Conservation (phyloP, 1,140 invertebrate genomes). For the Cyclina sinensis region DNA sequence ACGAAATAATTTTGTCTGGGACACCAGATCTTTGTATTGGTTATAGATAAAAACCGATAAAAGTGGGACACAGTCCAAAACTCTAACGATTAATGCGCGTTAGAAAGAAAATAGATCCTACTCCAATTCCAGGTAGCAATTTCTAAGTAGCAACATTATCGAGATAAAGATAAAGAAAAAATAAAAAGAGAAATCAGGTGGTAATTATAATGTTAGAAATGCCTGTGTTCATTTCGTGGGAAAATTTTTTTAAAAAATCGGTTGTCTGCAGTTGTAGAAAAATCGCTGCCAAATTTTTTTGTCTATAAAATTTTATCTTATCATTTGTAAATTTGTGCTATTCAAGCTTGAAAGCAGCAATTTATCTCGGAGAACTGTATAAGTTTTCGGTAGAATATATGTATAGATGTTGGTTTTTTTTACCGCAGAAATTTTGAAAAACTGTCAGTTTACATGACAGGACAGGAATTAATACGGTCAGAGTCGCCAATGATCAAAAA, state of each 20-base stretch:
- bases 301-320: too few species aligned
- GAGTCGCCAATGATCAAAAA: too few species aligned
- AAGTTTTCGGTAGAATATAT: too few species aligned
- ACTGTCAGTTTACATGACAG: too few species aligned
- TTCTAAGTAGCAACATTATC: constrained; percentile 35
- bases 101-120: constrained; percentile 42
- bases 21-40: constrained; percentile 46
- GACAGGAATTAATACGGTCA: too few species aligned
- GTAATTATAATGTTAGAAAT: constrained; percentile 38
- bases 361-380: too few species aligned
- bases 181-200: constrained; percentile 6
- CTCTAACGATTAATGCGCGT: constrained; percentile 38
- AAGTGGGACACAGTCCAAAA: constrained; percentile 49
- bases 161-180: constrained; percentile 14
- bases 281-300: too few species aligned
- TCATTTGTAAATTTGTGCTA: too few species aligned
- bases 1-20: constrained; percentile 41
- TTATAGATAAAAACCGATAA: constrained; percentile 31
- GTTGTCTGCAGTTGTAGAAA: constrained; percentile 6
- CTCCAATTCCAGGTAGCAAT: constrained; percentile 36
- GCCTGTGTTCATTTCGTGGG: constrained; percentile 14
- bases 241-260: constrained; percentile 35
- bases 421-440: too few species aligned
- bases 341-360: too few species aligned
- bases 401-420: too few species aligned